A percentile compares a stretch with the other conserved stretches of the same genome.
phyloP scores from a whole-genome alignment of 2,797 vertebrate species.

The Oophaga sylvatica region DNA sequence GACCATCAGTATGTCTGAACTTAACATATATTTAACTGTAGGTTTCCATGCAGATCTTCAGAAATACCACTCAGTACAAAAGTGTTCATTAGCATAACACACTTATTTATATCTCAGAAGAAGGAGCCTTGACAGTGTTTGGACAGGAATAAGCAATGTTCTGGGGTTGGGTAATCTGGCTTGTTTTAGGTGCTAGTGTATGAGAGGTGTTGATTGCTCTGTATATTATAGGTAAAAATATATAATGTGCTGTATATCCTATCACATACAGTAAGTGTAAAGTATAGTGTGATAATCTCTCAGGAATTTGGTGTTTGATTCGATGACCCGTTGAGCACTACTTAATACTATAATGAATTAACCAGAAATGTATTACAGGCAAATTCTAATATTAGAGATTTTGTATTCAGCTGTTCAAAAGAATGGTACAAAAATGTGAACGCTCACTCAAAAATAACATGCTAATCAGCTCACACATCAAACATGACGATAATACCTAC shows the following conservation, averaged over 20 bases:
- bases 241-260: slow-evolving; percentile 19
- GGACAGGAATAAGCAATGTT: slow-evolving; percentile 24
- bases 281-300: background rate
- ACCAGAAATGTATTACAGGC: background rate
- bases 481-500: background rate
- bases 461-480: background rate
- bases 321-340: background rate
- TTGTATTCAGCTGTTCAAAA: background rate
- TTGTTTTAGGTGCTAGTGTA: slow-evolving; percentile 20
- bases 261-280: background rate
- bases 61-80: slow-evolving; percentile 1
- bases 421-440: background rate
- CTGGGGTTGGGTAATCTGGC: slow-evolving; percentile 19
- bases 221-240: slow-evolving; percentile 17
- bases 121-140: slow-evolving; percentile 29
- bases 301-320: background rate
- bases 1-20: background rate
- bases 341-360: slow-evolving; percentile 11
- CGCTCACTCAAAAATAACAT: background rate
- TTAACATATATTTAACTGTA: slow-evolving; percentile 4
- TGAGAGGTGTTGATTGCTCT: slow-evolving; percentile 36
- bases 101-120: slow-evolving; percentile 8
- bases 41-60: slow-evolving; percentile 18
- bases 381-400: background rate
- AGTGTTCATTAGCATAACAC: slow-evolving; percentile 2